Evolutionary conservation across 2,888 invertebrate genomes (phyloP), one percentile per base, ranked within the genome.

Genomic region (Papilio protenor): DNA sequence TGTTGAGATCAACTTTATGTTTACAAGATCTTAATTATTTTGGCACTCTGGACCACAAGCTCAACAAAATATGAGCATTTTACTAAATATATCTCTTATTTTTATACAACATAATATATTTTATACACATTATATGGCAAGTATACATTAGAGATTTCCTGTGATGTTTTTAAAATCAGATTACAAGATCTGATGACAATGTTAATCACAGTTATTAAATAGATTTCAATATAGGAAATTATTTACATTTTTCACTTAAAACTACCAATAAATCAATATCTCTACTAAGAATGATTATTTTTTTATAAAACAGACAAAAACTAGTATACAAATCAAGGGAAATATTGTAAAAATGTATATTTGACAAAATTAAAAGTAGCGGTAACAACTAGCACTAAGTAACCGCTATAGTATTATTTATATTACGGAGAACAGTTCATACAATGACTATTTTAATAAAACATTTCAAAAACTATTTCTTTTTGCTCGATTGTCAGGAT

Each of bases 1-100:
- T 87, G 88, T 89, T 94, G 94, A 94, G 94, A 94, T 94, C 94
- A 91, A 92, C 90, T 91, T 94, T 92, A 93, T 76, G 82, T 85
- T 87, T 91, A 81, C 89, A 90, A 92, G 92, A 93, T 92, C 92
- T 92, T 92, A 91, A 84, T 89, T 87, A 92, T 90, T 93, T 94
- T 94, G 94, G 94, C 94, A 94, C 94, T 88, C 83, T 87, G 91
- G 93, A 92, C 94, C 94, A 93, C 94, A 91, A 86, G 85, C 86
- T 83, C 80, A 83, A 83, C 80, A 83, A 83, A 73, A 79, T 74
- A 75, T 81, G 84, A 27, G 69, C 72, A 64, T 78, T 80, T 79
- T 72, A 82, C 78, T 81, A 82, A 81, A 69, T 72, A 16, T 61
- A 76, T 59, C 16, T 76, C 18, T 59, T 73, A 72, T 27, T 72